phyloP scores from a whole-genome alignment of 2,113 vertebrate genomes.

The Bubalus kerabau region DNA sequence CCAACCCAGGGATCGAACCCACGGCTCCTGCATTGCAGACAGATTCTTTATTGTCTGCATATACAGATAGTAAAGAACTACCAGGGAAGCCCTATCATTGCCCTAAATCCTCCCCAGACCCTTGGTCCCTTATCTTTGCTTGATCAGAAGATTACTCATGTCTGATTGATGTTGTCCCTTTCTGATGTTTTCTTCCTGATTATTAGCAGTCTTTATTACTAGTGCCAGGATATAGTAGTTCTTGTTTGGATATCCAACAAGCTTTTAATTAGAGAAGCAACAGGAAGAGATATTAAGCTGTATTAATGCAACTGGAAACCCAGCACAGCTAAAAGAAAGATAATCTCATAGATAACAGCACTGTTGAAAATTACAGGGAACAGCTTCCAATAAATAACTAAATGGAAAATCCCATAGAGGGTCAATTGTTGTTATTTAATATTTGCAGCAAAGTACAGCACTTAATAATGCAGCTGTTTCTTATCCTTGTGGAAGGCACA shows the following conservation, averaged over 20 bases:
- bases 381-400: slow-evolving; percentile 55
- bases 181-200: slow-evolving; percentile 10
- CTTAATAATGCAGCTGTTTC: slow-evolving; percentile 18
- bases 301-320: slow-evolving; percentile 69
- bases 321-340: slow-evolving; percentile 68
- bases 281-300: slow-evolving; percentile 66
- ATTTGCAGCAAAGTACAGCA: slow-evolving; percentile 43
- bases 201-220: slow-evolving; percentile 55
- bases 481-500: background rate
- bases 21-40: background rate
- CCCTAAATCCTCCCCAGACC: too few species aligned
- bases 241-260: slow-evolving; percentile 65
- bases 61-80: background rate
- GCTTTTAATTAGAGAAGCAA: slow-evolving; percentile 73
- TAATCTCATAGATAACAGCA: slow-evolving; percentile 51
- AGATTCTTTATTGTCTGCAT: background rate
- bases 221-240: slow-evolving; percentile 24
- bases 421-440: slow-evolving; percentile 58
- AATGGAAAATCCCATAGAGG: slow-evolving; percentile 58
- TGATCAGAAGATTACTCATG: background rate
- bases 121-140: background rate
- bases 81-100: background rate
- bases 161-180: background rate
- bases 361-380: slow-evolving; percentile 51
- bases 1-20: background rate